Evolutionary conservation across 2,113 vertebrate species (phyloP), one percentile per base, ranked within the genome.

Genomic region (Anoura caudifer): DNA sequence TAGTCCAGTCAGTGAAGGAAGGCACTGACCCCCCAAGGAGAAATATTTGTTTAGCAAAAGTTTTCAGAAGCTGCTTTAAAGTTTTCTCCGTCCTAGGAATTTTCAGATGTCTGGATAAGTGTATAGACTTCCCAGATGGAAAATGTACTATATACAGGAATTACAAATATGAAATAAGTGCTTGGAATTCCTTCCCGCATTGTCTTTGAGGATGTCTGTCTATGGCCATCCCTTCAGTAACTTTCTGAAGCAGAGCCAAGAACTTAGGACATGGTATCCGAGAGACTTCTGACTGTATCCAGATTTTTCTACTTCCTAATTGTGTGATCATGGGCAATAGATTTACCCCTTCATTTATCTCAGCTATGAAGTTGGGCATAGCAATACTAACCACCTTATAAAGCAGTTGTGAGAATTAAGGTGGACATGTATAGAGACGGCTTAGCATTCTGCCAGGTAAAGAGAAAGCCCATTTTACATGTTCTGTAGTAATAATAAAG

Each of bases 161-260:
- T 96, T 92, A 86, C 63, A 97, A 96, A 91, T 92, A 95, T 91
- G 61, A 96, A 93, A 86, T 73, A 90, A 95, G 63, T 38, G 81
- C 73, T 96, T 54, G 54, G 95, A 93, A 94, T 96, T 92, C 90
- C 82, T 96, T 96, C 54, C 85, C 84, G 85, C 41, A 52, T n/a
- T 91, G 79, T 52, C 38, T 96, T 89, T 86, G 63, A 97, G 88
- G 89, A 83, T 56, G 65, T 88, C 80, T 95, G 63, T 95, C 91
- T 93, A 69, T 69, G 33, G 85, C 96, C 54, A 97, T 79, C 86
- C 97, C 95, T 96, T 93, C 82, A 97, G 92, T 96, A 77, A 92
- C 87, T 81, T 92, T 33, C 56, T 77, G 56, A 91, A 52, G 43
- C 50, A 92, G 43, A 84, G 94, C 94, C 90, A 97, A 93, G 45